Base-by-base conservation (phyloP, 2,113 vertebrate genomes). In the Nyctereutes procyonoides region DNA sequence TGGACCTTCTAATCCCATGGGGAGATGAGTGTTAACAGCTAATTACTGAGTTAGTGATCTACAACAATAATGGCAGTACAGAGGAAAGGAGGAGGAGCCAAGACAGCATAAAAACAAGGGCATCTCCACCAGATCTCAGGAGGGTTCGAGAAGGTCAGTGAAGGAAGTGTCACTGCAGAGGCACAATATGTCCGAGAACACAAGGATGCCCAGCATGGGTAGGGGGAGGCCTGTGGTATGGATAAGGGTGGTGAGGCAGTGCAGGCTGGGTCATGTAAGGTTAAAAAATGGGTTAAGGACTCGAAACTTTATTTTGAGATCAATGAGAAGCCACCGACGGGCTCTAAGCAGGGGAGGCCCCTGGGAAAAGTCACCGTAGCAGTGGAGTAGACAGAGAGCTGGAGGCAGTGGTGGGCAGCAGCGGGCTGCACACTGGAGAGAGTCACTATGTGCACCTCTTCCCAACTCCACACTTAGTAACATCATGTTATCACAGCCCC, bases 211-310 rank as follows among this genome's bases (percentile, higher is more conserved):
- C 62, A 12, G 14, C 3, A 17, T 3, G 9, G n/a, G 74, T n/a
- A 1, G 16, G 35, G n/a, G 8, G 69, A 32, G 43, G 17, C 19
- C 60, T 8, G 0, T 0, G 24, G 26, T 7, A 2, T 8, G 28
- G 38, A 32, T 48, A 14, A 53, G 58, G 22, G 24, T 10, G 8
- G 13, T 19, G 4, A 69, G 60, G 58, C 12, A 74, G 30, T 9
- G 51, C 35, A 10, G 5, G 2, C 22, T 84, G 55, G 8, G 10
- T 69, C 28, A 22, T 3, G 14, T 0, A 43, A 56, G 73, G 32
- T 26, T 43, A 32, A 53, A 28, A 79, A 87, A 65, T 63, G 77
- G 32, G 15, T 11, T 77, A 38, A 62, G 19, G 71, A 43, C 82
- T 82, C 24, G 38, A 13, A 73, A 73, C 12, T 87, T 71, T 20